Evolutionary conservation across 2,113 vertebrate species (phyloP).

Genomic region (Choloepus hoffmanni): DNA sequence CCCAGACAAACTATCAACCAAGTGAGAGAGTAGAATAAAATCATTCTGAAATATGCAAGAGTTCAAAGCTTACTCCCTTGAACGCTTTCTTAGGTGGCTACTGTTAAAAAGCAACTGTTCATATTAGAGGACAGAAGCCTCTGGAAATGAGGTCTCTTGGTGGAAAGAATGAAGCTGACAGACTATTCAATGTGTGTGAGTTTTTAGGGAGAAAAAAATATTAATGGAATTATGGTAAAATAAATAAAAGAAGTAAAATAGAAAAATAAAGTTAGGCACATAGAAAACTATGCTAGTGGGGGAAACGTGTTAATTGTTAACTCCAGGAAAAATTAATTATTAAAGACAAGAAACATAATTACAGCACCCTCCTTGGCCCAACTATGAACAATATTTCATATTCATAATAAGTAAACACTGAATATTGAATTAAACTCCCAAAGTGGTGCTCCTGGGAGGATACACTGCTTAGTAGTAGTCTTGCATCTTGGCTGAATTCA

Average conservation of each 20-base stretch:
- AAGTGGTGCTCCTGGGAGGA: neutral
- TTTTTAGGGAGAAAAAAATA: neutral
- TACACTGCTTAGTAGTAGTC: neutral
- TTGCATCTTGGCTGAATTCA: neutral
- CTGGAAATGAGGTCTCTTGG: slow-evolving; percentile 2
- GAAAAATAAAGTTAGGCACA: slow-evolving; percentile 25
- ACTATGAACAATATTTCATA: slow-evolving; percentile 47
- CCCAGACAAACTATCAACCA: slow-evolving; percentile 49
- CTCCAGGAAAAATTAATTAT: slow-evolving; percentile 43
- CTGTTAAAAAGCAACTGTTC: neutral
- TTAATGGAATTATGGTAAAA: slow-evolving; percentile 21
- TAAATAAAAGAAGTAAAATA: slow-evolving; percentile 25
- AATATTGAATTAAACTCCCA: neutral
- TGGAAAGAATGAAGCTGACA: neutral
- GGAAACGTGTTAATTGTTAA: slow-evolving; percentile 60
- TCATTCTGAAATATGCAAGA: slow-evolving; percentile 12
- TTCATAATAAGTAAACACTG: slow-evolving; percentile 28
- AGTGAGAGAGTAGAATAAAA: neutral
- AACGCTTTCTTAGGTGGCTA: neutral
- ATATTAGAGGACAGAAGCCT: neutral
- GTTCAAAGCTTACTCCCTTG: neutral
- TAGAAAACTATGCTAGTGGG: neutral
- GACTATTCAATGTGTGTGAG: neutral
- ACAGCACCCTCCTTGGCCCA: neutral
- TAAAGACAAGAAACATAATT: slow-evolving; percentile 41